These are phyloP conservation scores for Caerostris darwini DNA, from an alignment of 1,140 invertebrate genomes.

Conservation along the genomic window DNA sequence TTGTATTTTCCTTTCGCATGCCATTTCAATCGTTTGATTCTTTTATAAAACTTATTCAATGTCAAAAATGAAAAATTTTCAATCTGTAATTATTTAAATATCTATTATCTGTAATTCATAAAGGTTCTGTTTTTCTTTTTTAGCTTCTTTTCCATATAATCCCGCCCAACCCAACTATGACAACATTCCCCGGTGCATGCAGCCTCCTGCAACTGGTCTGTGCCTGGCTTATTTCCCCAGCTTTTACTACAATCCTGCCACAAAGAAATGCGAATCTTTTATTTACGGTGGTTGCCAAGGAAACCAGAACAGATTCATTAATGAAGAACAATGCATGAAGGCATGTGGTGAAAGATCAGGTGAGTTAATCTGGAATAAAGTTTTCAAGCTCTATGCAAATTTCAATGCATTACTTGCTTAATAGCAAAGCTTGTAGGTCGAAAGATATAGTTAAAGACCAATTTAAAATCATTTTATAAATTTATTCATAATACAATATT, in stretches of 20 bases:
- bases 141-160: not conserved
- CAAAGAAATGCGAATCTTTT: constrained; percentile 91
- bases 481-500: no score
- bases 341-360: constrained; percentile 84
- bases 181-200: constrained; percentile 17
- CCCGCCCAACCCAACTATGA: not conserved
- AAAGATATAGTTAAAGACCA: no score
- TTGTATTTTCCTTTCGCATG: no score
- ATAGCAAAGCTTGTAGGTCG: no score
- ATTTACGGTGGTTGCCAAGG: constrained; percentile 91
- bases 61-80: no score
- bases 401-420: no score
- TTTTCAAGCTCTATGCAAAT: no score
- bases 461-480: no score
- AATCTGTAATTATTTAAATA: no score
- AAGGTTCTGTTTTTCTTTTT: not conserved
- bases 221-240: constrained; percentile 80
- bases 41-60: no score
- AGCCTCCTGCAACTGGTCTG: not conserved
- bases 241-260: constrained; percentile 87
- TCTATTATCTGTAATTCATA: no score
- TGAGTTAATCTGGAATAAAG: not conserved
- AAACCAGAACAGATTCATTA: constrained; percentile 92
- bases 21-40: no score
- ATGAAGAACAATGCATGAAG: constrained; percentile 88